Conservation (phyloP, 2,888 invertebrate genomes). For the Elgonia sp. region DNA sequence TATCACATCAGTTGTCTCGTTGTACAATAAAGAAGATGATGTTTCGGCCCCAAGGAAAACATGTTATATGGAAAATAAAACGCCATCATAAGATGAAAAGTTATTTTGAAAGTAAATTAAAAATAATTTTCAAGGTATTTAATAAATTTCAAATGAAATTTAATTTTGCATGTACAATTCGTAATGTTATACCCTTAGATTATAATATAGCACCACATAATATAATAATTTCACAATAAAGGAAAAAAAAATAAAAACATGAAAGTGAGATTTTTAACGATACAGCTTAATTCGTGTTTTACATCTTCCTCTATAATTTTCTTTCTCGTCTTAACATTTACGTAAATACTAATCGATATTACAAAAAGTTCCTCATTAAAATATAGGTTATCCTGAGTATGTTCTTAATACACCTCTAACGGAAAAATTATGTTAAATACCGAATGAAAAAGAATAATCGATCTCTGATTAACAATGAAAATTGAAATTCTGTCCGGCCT, state of each 20-base stretch:
- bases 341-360: constrained; percentile 19
- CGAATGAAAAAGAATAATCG: too few species aligned
- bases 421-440: too few species aligned
- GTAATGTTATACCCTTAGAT: neutral
- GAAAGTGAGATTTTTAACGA: neutral
- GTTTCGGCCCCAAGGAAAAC: constrained; percentile 15
- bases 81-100: constrained; percentile 27
- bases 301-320: neutral
- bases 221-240: neutral
- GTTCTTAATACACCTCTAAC: too few species aligned
- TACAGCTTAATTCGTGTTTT: neutral
- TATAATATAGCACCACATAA: neutral
- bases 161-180: neutral
- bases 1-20: constrained; percentile 46
- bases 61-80: constrained; percentile 20
- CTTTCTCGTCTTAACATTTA: neutral
- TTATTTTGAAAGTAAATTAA: constrained; percentile 35
- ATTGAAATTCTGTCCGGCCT: too few species aligned
- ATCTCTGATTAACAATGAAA: too few species aligned
- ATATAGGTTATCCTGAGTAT: constrained; percentile 28
- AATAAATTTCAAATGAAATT: constrained; percentile 9
- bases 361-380: constrained; percentile 28
- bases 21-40: constrained; percentile 27
- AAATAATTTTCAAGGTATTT: constrained; percentile 37
- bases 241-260: neutral